phyloP scores from a whole-genome alignment of 2,888 invertebrate species.

The Athripsodes cinereus region DNA sequence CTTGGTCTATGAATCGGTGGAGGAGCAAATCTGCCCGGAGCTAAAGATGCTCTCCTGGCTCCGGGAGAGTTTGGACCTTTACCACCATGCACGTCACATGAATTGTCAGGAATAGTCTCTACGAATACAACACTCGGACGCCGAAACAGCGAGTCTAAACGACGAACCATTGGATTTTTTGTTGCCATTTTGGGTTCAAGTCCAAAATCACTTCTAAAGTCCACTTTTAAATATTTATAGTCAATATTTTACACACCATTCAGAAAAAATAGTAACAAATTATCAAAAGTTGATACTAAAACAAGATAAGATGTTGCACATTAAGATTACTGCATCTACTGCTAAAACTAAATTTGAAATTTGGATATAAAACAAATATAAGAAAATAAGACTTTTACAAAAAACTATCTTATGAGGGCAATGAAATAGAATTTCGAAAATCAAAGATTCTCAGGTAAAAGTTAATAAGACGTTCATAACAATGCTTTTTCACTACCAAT shows the following conservation, averaged over 20 bases:
- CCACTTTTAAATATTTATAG: background rate
- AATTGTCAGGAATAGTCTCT: conserved; percentile 54
- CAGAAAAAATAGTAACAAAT: too few relatives aligned
- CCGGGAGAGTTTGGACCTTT: background rate
- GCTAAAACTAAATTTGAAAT: too few relatives aligned
- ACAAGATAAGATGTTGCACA: too few relatives aligned
- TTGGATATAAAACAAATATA: too few relatives aligned
- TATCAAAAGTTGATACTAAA: too few relatives aligned
- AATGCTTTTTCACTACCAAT: background rate
- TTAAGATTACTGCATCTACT: too few relatives aligned
- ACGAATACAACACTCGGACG: conserved; percentile 45
- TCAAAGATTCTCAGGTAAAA: background rate
- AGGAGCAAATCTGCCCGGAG: conserved; percentile 38
- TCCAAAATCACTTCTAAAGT: background rate
- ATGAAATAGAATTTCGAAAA: background rate
- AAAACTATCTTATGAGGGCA: too few relatives aligned
- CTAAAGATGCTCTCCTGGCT: conserved; percentile 19
- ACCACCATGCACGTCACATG: conserved; percentile 65
- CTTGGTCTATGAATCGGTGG: conserved; percentile 44
- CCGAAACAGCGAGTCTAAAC: conserved; percentile 69
- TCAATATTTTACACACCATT: background rate
- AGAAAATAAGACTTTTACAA: background rate
- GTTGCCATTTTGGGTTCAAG: conserved; percentile 30
- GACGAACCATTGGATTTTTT: conserved; percentile 61
- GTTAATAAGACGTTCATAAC: background rate